Base-by-base conservation (phyloP, 2,888 invertebrate genomes). In the Drosophila ochracea region DNA sequence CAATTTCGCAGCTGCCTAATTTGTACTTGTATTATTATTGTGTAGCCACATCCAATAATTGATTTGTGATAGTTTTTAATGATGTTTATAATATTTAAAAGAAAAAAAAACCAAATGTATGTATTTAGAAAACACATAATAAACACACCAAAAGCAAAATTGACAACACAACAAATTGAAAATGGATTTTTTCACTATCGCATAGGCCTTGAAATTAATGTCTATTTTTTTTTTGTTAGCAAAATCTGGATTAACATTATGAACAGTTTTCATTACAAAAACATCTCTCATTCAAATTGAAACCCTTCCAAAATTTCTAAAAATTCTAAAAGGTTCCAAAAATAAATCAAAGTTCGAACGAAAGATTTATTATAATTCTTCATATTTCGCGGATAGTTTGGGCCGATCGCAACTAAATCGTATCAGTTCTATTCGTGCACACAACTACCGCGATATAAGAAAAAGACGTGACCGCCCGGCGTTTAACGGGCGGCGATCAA, bases 11-110 rank as follows among this genome's bases (percentile, higher is more conserved):
- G 73, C 75, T 67, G 64, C 47, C 72, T 65, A 58, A 71, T 65
- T 63, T 68, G 49, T 66, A 79, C 25, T 63, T 60, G 73, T 83
- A 80, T 73, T 84, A 76, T 82, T 82, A 78, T 84, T 87, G 76
- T 87, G 82, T 89, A 89, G 80, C 76, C 84, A 88, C 76, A 88
- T 77, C 79, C 79, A 88, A 90, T 90, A 90, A 88, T 86, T 88
- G 71, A 90, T 88, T 88, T 88, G 88, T 88, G 88, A 88, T 88
- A 88, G 88, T 90, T 88, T 90, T 79, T 77, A 88, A 85, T 69
- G 78, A 82, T 64, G 69, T 78, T 78, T 39, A 55, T 39, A 55
- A 39, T 35, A 35, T n/a, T 55, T 13, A 28, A 21, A 70, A 66
- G 80, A 76, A 85, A 62, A 68, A 75, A 21, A 47, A 47, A 47